phyloP scores from a whole-genome alignment of 2,888 invertebrate species.

The Mythimna vitellina region DNA sequence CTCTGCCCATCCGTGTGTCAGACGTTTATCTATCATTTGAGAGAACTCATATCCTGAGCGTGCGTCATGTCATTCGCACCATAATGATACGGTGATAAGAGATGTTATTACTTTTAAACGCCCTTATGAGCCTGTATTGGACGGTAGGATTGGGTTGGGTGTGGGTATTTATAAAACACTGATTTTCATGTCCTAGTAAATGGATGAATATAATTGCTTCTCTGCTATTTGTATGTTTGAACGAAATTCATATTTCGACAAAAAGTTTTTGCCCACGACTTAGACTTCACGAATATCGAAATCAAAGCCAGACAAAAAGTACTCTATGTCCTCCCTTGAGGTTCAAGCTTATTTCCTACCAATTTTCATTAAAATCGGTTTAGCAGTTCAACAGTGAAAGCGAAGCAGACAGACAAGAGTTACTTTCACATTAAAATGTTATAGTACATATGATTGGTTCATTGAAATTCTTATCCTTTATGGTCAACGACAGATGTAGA shows the following conservation, averaged over 20 bases:
- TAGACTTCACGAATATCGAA: too few species aligned
- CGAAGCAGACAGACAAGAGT: too few species aligned
- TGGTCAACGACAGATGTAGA: not conserved
- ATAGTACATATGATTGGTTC: not conserved
- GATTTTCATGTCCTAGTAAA: not conserved
- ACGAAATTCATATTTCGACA: too few species aligned
- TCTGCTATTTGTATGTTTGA: not conserved
- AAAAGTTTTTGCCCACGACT: too few species aligned
- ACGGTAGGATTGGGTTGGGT: constrained; percentile 10
- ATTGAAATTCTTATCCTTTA: not conserved
- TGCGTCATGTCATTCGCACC: constrained; percentile 65
- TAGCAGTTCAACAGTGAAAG: too few species aligned
- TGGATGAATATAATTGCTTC: not conserved
- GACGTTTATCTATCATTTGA: constrained; percentile 64
- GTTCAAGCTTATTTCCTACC: too few species aligned
- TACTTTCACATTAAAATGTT: too few species aligned
- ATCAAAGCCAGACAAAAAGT: too few species aligned
- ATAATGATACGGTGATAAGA: constrained; percentile 72
- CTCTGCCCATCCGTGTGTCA: constrained; percentile 48
- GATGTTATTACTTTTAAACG: constrained; percentile 73
- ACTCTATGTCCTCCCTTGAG: too few species aligned
- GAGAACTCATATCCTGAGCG: constrained; percentile 72
- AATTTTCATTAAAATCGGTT: too few species aligned
- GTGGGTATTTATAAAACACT: not conserved
- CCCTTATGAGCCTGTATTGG: constrained; percentile 48